Conservation (phyloP, 1,140 invertebrate genomes). For the Cyclargus thomasi region DNA sequence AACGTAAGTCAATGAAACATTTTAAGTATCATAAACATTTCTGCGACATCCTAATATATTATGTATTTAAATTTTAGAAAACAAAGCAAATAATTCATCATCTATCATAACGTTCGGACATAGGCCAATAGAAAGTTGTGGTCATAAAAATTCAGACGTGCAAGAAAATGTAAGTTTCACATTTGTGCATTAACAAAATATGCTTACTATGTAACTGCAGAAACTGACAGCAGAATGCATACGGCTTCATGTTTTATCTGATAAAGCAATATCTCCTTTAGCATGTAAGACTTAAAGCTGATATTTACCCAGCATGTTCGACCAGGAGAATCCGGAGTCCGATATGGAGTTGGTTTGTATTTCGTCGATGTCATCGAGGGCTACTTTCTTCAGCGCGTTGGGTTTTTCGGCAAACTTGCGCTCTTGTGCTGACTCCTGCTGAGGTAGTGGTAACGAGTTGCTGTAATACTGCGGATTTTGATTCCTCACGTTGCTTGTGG, state of each 20-base stretch:
- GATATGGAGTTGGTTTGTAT: conserved; percentile 87
- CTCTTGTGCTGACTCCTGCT: conserved; percentile 65
- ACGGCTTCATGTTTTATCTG: no score
- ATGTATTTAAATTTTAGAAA: no score
- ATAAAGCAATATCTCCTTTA: no score
- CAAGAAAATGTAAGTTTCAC: not conserved
- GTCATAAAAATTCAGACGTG: not conserved
- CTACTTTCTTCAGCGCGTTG: conserved; percentile 90
- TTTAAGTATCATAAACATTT: no score
- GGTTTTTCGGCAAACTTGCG: conserved; percentile 91
- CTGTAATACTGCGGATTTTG: conserved; percentile 75
- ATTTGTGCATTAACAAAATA: not conserved
- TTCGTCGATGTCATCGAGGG: conserved; percentile 86
- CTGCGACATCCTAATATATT: no score
- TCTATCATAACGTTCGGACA: not conserved
- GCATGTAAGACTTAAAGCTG: no score
- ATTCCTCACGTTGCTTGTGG: conserved; percentile 63
- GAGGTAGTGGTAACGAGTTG: conserved; percentile 50
- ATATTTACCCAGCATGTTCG: conserved; percentile 83
- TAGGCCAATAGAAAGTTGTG: not conserved
- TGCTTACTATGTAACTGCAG: not conserved
- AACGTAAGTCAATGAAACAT: no score
- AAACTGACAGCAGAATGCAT: no score
- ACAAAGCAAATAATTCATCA: not conserved
- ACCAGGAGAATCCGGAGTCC: conserved; percentile 88